These are phyloP conservation scores for Albula glossodonta DNA, from an alignment of 2,113 vertebrate genomes.

Conservation along the genomic window DNA sequence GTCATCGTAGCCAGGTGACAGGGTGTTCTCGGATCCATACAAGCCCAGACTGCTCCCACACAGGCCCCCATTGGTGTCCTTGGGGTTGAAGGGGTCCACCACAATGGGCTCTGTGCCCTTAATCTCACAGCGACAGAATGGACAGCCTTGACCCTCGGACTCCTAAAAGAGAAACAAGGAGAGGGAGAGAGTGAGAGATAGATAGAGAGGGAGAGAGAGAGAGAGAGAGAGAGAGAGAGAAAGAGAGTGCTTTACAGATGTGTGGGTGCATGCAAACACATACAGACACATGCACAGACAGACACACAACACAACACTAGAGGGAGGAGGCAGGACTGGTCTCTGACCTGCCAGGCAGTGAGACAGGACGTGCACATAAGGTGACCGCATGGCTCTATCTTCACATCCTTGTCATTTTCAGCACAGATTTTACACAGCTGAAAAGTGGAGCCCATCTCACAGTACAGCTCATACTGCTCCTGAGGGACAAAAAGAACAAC, in stretches of 20 bases:
- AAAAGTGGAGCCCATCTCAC: conserved; percentile 99
- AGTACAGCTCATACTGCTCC: conserved; percentile 99
- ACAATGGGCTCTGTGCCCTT: conserved; percentile 97
- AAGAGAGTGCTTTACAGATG: background rate
- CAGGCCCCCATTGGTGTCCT: conserved; percentile 72
- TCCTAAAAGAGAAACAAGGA: conserved; percentile 70
- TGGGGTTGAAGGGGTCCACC: conserved; percentile 94
- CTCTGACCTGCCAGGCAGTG: conserved; percentile 92
- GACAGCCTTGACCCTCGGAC: conserved; percentile 95
- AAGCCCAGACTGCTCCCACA: conserved; percentile 72
- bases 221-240: background rate
- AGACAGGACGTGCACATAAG: conserved; percentile 99
- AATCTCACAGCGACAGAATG: conserved; percentile 98
- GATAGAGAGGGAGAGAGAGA: too few relatives aligned
- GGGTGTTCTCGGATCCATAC: conserved; percentile 81
- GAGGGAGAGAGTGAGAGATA: too few relatives aligned
- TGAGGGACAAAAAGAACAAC: conserved; percentile 51
- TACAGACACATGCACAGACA: background rate
- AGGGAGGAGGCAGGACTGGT: background rate
- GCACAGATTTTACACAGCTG: conserved; percentile 98
- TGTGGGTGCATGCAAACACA: too few relatives aligned
- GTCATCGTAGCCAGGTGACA: conserved; percentile 92
- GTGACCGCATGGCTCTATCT: conserved; percentile 97
- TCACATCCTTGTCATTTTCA: conserved; percentile 98
- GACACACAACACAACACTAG: background rate